These are phyloP conservation scores for Schizopygopsis pylzovi DNA, from an alignment of 2,797 vertebrate species.

Conservation along the genomic window DNA sequence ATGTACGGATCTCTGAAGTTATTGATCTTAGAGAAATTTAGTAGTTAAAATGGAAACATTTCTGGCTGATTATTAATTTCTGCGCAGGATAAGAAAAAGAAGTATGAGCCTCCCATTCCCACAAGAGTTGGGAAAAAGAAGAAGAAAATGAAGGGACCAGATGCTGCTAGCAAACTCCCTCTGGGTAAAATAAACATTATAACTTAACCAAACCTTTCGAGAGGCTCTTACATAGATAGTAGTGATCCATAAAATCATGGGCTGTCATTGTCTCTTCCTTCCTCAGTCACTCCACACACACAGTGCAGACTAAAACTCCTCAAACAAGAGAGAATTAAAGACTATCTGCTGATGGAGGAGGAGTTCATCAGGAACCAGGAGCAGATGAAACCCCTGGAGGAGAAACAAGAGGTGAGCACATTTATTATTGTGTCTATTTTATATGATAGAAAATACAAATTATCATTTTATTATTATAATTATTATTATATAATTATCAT, in stretches of 20 bases:
- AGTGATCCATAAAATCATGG: not conserved
- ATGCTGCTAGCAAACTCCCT: constrained; percentile 97
- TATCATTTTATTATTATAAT: not conserved
- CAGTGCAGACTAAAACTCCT: constrained; percentile 90
- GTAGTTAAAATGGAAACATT: not conserved
- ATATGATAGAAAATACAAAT: not conserved
- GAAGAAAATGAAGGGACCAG: constrained; percentile 97
- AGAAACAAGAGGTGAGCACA: constrained; percentile 92
- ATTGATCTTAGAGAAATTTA: not conserved
- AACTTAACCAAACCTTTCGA: not conserved
- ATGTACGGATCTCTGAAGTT: not conserved
- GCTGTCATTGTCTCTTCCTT: not conserved
- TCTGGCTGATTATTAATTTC: not conserved
- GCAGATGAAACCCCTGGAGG: constrained; percentile 98
- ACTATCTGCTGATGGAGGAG: constrained; percentile 98
- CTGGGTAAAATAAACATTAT: constrained; percentile 79
- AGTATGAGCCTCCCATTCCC: constrained; percentile 97
- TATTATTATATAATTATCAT: not conserved
- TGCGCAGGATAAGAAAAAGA: constrained; percentile 96
- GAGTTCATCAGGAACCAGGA: constrained; percentile 99
- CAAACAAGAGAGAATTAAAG: constrained; percentile 91
- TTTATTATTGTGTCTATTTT: not conserved
- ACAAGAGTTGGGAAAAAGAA: constrained; percentile 98
- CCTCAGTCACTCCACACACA: constrained; percentile 94
- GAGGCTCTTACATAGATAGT: not conserved